A percentile compares a stretch with the other conserved stretches of the same genome.
These are phyloP conservation scores for Xanthostigma xanthostigma DNA, from an alignment of 2,888 invertebrate genomes.

Conservation along the genomic window DNA sequence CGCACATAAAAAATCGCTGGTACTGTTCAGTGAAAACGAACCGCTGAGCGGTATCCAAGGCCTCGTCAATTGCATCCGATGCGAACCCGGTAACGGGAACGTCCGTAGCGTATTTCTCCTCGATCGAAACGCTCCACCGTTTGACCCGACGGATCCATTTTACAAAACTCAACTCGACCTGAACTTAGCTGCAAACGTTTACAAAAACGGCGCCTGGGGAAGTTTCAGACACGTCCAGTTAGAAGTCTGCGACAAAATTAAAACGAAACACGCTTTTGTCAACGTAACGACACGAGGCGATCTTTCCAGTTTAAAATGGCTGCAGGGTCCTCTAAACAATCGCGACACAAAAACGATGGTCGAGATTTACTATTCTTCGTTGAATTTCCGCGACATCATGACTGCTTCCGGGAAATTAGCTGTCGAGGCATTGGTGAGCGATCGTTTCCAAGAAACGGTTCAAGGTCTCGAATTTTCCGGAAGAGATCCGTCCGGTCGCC, in stretches of 20 bases:
- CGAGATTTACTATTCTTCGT: too few relatives aligned
- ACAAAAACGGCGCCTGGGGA: too few relatives aligned
- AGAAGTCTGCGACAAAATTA: constrained; percentile 22
- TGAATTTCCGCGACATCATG: too few relatives aligned
- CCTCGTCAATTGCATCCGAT: constrained; percentile 68
- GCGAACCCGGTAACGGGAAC: constrained; percentile 33
- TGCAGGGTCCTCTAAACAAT: constrained; percentile 57
- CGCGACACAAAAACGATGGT: constrained; percentile 89
- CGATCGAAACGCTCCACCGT: constrained; percentile 40
- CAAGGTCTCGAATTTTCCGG: constrained; percentile 51
- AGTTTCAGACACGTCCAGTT: constrained; percentile 10
- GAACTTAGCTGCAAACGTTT: too few relatives aligned
- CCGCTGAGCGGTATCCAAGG: constrained; percentile 71
- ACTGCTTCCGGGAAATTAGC: constrained; percentile 53
- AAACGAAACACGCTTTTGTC: constrained; percentile 54
- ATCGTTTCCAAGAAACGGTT: constrained; percentile 45
- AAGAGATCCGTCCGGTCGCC: constrained; percentile 25
- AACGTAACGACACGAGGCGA: constrained; percentile 72
- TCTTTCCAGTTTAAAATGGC: constrained; percentile 69
- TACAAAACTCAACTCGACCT: constrained; percentile 30
- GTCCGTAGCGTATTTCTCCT: constrained; percentile 44
- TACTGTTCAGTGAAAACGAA: constrained; percentile 49
- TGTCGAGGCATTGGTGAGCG: constrained; percentile 60
- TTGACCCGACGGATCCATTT: constrained; percentile 42
- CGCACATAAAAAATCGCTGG: constrained; percentile 33